Conservation (phyloP, 2,888 invertebrate genomes). For the Epinotia bilunana region DNA sequence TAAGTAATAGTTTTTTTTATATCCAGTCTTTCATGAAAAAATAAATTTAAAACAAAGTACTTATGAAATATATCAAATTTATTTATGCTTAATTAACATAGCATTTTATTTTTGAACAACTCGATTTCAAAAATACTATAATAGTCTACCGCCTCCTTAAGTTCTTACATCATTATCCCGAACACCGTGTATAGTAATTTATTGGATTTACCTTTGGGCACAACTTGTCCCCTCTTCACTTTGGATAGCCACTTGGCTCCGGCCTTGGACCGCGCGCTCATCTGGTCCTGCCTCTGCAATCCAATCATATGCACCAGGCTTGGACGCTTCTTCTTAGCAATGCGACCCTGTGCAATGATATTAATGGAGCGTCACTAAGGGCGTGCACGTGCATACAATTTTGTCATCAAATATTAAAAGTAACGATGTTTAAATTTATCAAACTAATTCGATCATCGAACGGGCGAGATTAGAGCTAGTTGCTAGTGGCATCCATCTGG, state of each 20-base stretch:
- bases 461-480: constrained; percentile 12
- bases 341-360: constrained; percentile 78
- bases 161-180: too few relatives aligned
- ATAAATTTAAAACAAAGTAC: too few relatives aligned
- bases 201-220: constrained; percentile 85
- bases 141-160: too few relatives aligned
- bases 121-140: too few relatives aligned
- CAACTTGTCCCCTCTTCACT: constrained; percentile 93
- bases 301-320: constrained; percentile 94
- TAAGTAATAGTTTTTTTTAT: too few relatives aligned
- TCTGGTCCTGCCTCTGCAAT: constrained; percentile 86
- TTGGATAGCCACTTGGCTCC: constrained; percentile 95
- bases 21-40: too few relatives aligned
- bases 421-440: not conserved
- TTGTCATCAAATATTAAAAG: constrained; percentile 5
- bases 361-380: constrained; percentile 44
- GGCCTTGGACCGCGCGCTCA: constrained; percentile 93
- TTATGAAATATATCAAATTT: too few relatives aligned
- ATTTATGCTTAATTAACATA: too few relatives aligned
- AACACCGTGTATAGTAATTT: not conserved
- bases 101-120: too few relatives aligned
- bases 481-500: constrained; percentile 18
- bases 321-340: constrained; percentile 90
- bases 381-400: constrained; percentile 38
- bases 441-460: constrained; percentile 1